Evolutionary conservation across 2,888 invertebrate genomes (phyloP).

Genomic region (Oscheius onirici): DNA sequence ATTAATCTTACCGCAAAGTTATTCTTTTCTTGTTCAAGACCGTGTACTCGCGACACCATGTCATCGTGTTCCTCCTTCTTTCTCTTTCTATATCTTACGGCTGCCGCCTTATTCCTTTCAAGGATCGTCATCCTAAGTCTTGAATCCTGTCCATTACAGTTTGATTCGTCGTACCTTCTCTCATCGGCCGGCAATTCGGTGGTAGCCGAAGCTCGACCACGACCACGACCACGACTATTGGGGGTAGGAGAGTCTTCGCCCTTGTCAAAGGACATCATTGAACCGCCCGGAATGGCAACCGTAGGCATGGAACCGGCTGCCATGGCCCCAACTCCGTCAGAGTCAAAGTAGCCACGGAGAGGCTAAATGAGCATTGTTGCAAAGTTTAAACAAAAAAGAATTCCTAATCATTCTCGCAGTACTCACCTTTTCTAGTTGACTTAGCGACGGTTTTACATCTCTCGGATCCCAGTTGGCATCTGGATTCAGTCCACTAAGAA

Average conservation of each 20-base stretch:
- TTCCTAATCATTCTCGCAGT: no score
- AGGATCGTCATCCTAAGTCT: slow-evolving; percentile 59
- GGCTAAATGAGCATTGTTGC: background rate
- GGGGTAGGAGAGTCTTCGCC: slow-evolving; percentile 12
- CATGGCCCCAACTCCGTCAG: background rate
- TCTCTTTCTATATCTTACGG: slow-evolving; percentile 69
- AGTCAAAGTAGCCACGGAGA: slow-evolving; percentile 17
- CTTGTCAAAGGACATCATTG: slow-evolving; percentile 6
- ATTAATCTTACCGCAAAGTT: slow-evolving; percentile 42
- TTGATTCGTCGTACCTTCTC: slow-evolving; percentile 30
- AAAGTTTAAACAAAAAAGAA: no score
- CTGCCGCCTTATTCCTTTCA: slow-evolving; percentile 70
- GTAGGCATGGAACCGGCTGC: slow-evolving; percentile 22
- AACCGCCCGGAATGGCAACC: slow-evolving; percentile 12
- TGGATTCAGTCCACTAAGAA: background rate
- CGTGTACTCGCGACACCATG: slow-evolving; percentile 65
- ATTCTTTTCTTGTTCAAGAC: slow-evolving; percentile 64
- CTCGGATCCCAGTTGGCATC: slow-evolving; percentile 37
- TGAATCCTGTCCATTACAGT: background rate
- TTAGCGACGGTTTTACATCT: slow-evolving; percentile 39
- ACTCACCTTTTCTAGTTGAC: slow-evolving; percentile 5
- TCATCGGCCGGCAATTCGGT: slow-evolving; percentile 70
- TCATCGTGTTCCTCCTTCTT: slow-evolving; percentile 72
- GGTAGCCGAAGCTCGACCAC: slow-evolving; percentile 52
- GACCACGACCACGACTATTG: slow-evolving; percentile 49